These are phyloP conservation scores for Uropetala carovei DNA, from an alignment of 2,888 invertebrate species.

Conservation along the genomic window DNA sequence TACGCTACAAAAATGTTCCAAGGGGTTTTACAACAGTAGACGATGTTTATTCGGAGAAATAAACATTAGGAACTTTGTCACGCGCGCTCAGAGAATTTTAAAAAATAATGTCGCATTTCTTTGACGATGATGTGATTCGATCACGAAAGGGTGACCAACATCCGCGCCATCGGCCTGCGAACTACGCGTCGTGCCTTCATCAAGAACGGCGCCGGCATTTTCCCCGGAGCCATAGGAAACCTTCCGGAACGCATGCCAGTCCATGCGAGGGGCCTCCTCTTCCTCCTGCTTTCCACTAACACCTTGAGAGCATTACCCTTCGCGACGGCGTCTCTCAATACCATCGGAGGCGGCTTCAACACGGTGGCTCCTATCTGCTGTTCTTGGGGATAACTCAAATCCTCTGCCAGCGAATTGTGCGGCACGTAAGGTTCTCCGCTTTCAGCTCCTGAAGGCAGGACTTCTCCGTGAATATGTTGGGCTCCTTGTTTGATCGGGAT, in stretches of 20 bases:
- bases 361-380: not conserved
- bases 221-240: not conserved
- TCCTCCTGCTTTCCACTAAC: slow-evolving; percentile 33
- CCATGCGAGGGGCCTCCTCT: slow-evolving; percentile 17
- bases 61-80: not conserved
- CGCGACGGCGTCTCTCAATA: not conserved
- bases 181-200: slow-evolving; percentile 25
- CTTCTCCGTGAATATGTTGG: not conserved
- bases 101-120: not conserved
- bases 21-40: not conserved
- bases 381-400: not conserved
- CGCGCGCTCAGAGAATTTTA: not conserved
- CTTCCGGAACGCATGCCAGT: not conserved
- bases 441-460: not conserved
- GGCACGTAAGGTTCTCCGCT: not conserved
- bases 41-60: not conserved
- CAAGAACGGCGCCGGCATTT: not conserved
- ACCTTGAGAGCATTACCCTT: slow-evolving; percentile 21
- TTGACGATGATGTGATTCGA: not conserved
- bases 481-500: not conserved
- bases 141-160: not conserved
- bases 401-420: slow-evolving; percentile 13
- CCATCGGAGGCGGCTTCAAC: slow-evolving; percentile 14
- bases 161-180: not conserved
- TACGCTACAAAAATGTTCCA: not conserved